phyloP scores from a whole-genome alignment of 2,888 invertebrate species.

The Scaptomyza cyrtandrae region DNA sequence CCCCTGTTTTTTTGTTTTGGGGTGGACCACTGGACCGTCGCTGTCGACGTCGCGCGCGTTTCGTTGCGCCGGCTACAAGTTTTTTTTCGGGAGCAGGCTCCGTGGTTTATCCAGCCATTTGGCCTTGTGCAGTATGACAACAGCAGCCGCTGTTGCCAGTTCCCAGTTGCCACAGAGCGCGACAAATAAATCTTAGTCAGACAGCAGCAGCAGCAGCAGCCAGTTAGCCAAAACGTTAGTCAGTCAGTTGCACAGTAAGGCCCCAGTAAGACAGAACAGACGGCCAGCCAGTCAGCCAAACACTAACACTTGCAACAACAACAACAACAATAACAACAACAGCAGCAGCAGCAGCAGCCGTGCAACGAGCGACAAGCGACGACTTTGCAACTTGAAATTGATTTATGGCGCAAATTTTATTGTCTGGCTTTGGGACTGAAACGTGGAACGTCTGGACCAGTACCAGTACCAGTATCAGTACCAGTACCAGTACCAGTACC shows the following conservation, averaged over 20 bases:
- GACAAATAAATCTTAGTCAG: slow-evolving; percentile 81
- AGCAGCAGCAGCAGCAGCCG: slow-evolving; percentile 31
- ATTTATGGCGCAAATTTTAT: slow-evolving; percentile 78
- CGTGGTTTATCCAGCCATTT: slow-evolving; percentile 83
- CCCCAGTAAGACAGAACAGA: slow-evolving; percentile 32
- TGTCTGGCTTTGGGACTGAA: slow-evolving; percentile 64
- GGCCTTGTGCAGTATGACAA: slow-evolving; percentile 82
- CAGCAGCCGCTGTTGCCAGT: slow-evolving; percentile 84
- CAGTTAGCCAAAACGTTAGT: slow-evolving; percentile 29
- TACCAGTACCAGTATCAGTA: neutral
- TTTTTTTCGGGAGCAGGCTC: slow-evolving; percentile 74
- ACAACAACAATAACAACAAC: neutral
- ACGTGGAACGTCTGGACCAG: slow-evolving; percentile 25
- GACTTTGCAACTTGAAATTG: slow-evolving; percentile 76
- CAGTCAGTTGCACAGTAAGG: slow-evolving; percentile 14
- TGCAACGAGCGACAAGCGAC: slow-evolving; percentile 34
- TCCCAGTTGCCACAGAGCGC: slow-evolving; percentile 66
- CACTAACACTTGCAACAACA: slow-evolving; percentile 65
- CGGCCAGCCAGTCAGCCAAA: neutral
- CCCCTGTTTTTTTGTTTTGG: slow-evolving; percentile 30
- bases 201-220: slow-evolving; percentile 45
- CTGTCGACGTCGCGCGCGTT: slow-evolving; percentile 40
- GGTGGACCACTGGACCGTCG: slow-evolving; percentile 24
- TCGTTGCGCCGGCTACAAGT: slow-evolving; percentile 51
- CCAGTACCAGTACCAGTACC: neutral